phyloP scores from a whole-genome alignment of 1,140 invertebrate genomes.

The Reticulitermes speratus region DNA sequence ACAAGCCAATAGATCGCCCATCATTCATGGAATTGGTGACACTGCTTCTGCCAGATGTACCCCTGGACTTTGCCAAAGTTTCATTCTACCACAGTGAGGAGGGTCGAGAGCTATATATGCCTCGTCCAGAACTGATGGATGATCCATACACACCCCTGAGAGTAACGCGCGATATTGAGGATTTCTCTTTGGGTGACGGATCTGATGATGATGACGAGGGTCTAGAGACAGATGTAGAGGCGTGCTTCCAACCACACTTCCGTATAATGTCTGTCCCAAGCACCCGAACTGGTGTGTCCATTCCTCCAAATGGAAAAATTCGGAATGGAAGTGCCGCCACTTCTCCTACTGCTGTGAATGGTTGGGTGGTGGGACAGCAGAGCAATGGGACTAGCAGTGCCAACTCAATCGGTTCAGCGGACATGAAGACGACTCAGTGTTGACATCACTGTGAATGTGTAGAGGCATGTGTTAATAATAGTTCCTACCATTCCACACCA shows the following conservation, averaged over 20 bases:
- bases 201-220: slow-evolving; percentile 29
- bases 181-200: slow-evolving; percentile 39
- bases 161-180: slow-evolving; percentile 40
- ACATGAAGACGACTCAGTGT: slow-evolving; percentile 39
- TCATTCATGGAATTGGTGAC: slow-evolving; percentile 79
- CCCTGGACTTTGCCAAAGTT: slow-evolving; percentile 61
- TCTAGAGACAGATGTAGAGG: slow-evolving; percentile 9
- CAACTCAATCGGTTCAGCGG: slow-evolving; percentile 39
- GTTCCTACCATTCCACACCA: slow-evolving; percentile 17
- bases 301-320: slow-evolving; percentile 45
- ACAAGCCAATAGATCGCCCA: slow-evolving; percentile 71
- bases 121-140: slow-evolving; percentile 37
- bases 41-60: slow-evolving; percentile 58
- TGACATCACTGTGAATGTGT: slow-evolving; percentile 28
- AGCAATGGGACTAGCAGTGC: slow-evolving; percentile 44
- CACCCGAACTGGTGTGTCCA: neutral
- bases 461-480: neutral
- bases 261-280: neutral
- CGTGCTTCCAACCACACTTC: slow-evolving; percentile 2
- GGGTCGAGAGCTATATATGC: slow-evolving; percentile 54
- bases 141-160: slow-evolving; percentile 40
- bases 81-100: slow-evolving; percentile 76
- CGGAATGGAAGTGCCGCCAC: slow-evolving; percentile 48
- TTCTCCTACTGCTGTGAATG: slow-evolving; percentile 42
- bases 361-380: slow-evolving; percentile 41